These are phyloP conservation scores for Kryphioiulus occultus DNA, from an alignment of 2,888 invertebrate species.

Conservation along the genomic window DNA sequence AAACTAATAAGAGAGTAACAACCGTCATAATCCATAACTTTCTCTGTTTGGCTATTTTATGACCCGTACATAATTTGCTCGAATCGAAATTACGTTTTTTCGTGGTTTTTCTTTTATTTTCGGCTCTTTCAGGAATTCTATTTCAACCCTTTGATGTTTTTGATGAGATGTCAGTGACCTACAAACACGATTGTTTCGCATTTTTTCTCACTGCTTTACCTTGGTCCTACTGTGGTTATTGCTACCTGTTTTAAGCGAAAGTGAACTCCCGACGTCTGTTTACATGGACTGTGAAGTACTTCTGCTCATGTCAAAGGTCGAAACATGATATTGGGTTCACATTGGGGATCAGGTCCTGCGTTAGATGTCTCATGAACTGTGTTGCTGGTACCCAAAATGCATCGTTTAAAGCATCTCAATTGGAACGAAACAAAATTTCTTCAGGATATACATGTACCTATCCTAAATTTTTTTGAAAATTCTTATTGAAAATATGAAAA, in stretches of 20 bases:
- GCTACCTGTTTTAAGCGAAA: background rate
- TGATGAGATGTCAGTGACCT: constrained; percentile 9
- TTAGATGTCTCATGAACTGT: no score
- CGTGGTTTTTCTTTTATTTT: background rate
- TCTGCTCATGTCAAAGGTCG: background rate
- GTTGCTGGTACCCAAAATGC: no score
- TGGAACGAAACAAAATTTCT: no score
- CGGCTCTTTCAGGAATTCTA: background rate
- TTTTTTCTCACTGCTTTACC: background rate
- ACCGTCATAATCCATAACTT: constrained; percentile 23
- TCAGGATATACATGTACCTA: no score
- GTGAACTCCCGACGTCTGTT: background rate
- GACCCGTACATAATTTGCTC: background rate
- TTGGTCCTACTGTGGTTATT: background rate
- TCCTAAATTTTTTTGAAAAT: no score
- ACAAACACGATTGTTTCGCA: constrained; percentile 16
- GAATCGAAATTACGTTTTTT: background rate
- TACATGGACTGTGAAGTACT: background rate
- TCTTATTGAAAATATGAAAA: no score
- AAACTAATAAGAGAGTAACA: constrained; percentile 6
- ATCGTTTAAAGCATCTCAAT: no score
- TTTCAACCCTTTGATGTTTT: background rate
- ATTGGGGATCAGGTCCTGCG: no score
- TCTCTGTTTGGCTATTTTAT: background rate
- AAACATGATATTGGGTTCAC: no score